phyloP scores from a whole-genome alignment of 2,113 vertebrate species.

The Nothoprocta pentlandii region DNA sequence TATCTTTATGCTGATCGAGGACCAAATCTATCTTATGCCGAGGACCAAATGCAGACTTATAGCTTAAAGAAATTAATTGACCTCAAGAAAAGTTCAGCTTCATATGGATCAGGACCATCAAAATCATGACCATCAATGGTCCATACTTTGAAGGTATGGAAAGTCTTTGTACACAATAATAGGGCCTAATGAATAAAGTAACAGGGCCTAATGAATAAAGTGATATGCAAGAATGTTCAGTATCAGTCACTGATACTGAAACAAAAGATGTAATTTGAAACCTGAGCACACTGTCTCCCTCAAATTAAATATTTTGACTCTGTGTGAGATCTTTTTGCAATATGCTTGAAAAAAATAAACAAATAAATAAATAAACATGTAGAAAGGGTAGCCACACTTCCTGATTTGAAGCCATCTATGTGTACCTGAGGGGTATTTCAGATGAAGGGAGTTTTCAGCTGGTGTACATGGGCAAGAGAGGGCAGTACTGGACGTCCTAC shows the following conservation, averaged over 20 bases:
- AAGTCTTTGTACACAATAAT: not conserved
- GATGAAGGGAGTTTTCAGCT: not conserved
- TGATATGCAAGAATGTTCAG: rapidly evolving
- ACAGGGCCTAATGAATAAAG: not conserved
- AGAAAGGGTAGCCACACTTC: not conserved
- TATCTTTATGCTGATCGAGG: not conserved
- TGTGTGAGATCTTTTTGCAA: not conserved
- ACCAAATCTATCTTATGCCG: too few species aligned
- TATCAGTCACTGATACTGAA: not conserved
- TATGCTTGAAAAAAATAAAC: rapidly evolving
- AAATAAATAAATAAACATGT: not conserved
- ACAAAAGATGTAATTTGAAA: not conserved
- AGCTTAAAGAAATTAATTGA: not conserved
- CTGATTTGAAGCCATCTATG: not conserved
- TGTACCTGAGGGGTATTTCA: not conserved
- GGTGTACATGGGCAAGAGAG: not conserved
- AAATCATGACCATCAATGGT: not conserved
- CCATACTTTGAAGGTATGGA: not conserved
- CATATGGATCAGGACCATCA: not conserved
- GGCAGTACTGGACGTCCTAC: not conserved
- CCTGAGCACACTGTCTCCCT: not conserved
- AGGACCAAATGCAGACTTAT: not conserved
- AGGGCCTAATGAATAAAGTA: not conserved
- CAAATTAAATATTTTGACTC: not conserved
- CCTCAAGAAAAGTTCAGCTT: not conserved